A percentile compares a stretch with the other conserved stretches of the same genome.
These are phyloP conservation scores for Strix uralensis DNA, from an alignment of 2,113 vertebrate genomes.

Conservation along the genomic window DNA sequence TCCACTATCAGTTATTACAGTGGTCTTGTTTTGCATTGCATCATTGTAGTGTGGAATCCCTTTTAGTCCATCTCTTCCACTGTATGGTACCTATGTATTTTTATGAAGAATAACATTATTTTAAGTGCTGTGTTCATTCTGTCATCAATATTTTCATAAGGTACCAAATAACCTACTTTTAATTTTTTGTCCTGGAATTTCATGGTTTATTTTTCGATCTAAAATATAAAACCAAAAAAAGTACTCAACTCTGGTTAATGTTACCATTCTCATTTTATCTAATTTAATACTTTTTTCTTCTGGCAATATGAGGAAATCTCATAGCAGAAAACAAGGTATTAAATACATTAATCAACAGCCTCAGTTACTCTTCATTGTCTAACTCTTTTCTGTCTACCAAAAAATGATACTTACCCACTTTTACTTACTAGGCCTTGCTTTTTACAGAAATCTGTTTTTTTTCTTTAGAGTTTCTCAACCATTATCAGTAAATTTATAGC, in stretches of 20 bases:
- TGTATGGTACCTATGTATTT: neutral
- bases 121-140: neutral
- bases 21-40: conserved; percentile 13
- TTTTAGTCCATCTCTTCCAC: neutral
- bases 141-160: neutral
- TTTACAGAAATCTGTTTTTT: neutral
- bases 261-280: neutral
- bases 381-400: neutral
- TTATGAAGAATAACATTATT: neutral
- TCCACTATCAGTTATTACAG: neutral
- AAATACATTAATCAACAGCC: neutral
- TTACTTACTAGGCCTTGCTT: neutral
- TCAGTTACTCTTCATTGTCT: neutral
- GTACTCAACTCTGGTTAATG: neutral
- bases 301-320: neutral
- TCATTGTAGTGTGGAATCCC: neutral
- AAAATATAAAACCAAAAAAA: neutral
- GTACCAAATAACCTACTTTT: neutral
- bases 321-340: neutral
- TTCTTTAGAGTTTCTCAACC: neutral
- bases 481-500: neutral
- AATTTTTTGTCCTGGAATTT: neutral
- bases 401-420: neutral
- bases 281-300: neutral
- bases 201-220: neutral